These are phyloP conservation scores for Neotoxoptera formosana DNA, from an alignment of 1,140 invertebrate species.

Conservation along the genomic window DNA sequence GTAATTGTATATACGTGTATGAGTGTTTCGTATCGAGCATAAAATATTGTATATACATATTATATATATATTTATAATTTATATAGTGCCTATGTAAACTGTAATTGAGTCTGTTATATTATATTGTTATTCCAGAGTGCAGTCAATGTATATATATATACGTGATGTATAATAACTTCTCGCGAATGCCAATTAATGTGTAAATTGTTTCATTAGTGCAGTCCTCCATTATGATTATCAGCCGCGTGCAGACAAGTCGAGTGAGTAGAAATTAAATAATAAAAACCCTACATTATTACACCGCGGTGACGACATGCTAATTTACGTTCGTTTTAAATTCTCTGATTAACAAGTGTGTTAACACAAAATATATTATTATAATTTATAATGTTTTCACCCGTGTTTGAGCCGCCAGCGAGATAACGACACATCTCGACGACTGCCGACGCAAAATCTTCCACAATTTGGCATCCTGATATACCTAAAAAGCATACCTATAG, in stretches of 20 bases:
- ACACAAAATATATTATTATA: slow-evolving; percentile 1
- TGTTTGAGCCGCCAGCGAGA: not conserved
- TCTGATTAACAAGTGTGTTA: not conserved
- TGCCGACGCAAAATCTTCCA: not conserved
- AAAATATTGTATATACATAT: not conserved
- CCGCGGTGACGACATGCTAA: not conserved
- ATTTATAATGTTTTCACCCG: not conserved
- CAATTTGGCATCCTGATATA: not conserved
- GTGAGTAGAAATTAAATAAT: not conserved
- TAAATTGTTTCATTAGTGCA: slow-evolving; percentile 12
- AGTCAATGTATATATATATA: not conserved
- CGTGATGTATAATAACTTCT: not conserved
- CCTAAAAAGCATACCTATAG: no score
- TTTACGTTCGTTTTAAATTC: not conserved
- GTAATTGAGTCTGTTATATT: not conserved
- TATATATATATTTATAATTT: not conserved
- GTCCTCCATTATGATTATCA: not conserved
- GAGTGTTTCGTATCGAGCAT: not conserved
- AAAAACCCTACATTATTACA: not conserved
- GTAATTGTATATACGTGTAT: not conserved
- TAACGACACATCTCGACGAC: not conserved
- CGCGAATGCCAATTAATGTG: not conserved
- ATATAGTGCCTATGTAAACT: not conserved
- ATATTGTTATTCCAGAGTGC: not conserved
- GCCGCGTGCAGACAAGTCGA: not conserved